Base-by-base conservation (phyloP, 2,113 vertebrate species). In the Guaruba guarouba region DNA sequence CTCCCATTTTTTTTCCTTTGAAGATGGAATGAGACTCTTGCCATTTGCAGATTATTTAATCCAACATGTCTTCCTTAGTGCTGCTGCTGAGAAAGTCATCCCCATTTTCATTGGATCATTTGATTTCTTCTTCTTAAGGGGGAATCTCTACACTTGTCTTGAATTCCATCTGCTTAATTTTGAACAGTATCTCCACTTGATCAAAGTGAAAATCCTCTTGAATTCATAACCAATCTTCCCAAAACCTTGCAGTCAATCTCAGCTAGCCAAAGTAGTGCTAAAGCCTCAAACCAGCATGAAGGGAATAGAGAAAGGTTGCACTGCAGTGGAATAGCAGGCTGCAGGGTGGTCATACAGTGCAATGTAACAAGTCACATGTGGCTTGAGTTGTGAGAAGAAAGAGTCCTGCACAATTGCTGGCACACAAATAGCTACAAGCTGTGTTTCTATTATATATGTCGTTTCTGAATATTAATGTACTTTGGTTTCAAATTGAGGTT, bases 101-200 rank as follows among this genome's bases (percentile, higher is more conserved):
- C 43, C 79, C 43, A 48, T 76, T 87, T 92, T 28, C 79, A 76
- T 68, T 93, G 35, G 76, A 0, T 0, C 10, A 25, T 67, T 78
- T 59, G 54, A 88, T 93, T 95, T 88, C 49, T 92, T 41, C 66
- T 88, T 94, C 82, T 61, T 93, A 49, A 67, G 64, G 55, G 35
- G 17, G 78, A 81, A 70, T 74, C 31, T 86, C 46, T 66, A 74
- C 14, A 27, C 52, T 95, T 84, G 54, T 86, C 64, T 91, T 78
- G 35, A 89, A 78, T 87, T 91, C 69, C 61, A 82, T 82, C 80
- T 88, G 55, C 22, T 86, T 78, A 29, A 55, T 84, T 95, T 92
- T 78, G 71, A 62, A 68, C 16, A 9, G 35, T 64, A 74, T 71
- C 19, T 84, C 59, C 54, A 78, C 77, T 77, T 77, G 76, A 86